Base-by-base conservation (phyloP, 2,113 vertebrate species). In the Formicarius rufipectus region DNA sequence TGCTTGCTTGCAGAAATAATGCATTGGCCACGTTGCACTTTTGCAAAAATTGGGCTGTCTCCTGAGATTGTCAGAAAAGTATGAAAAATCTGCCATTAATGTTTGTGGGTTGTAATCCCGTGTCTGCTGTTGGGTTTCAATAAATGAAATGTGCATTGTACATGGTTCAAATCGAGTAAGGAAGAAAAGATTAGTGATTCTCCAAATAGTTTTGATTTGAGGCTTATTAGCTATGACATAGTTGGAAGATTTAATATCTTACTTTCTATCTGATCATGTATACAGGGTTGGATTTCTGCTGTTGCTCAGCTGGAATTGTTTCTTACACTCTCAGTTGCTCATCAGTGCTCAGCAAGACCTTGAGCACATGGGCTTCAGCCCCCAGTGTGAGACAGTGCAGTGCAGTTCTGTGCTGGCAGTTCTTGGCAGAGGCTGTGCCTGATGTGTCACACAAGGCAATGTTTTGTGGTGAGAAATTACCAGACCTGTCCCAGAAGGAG, bases 261-360 rank as follows among this genome's bases (percentile, higher is more conserved):
- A 0, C 4, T 80, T 55, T 39, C 3, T 58, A 30, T 42, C 69
- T 47, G 64, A 31, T n/a, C 17, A 28, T 31, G 24, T 23, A 14
- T 31, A 27, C 2, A 1, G 33, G 42, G 25, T 47, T 80, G 9
- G 50, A 4, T 81, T 14, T 3, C 33, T 77, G 12, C 56, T 64
- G 58, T 7, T 78, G 25, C 24, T 77, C 40, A 49, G 22, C 86
- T 80, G 73, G 69, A 50, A 12, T 28, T 35, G 49, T 31, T 30
- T 30, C 47, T 55, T 16, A 1, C 1, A 1, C 4, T 40, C 3
- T 23, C 31, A 30, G 49, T 2, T 27, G 31, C 55, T 74, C 20
- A 5, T 60, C 87, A 77, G 72, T 16, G 42, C 35, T n/a, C 5
- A 40, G 45, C 35, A 31, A 9, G 66, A 14, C 53, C 20, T 50